Base-by-base conservation (phyloP, 2,113 vertebrate species). In the Aegithalos caudatus region DNA sequence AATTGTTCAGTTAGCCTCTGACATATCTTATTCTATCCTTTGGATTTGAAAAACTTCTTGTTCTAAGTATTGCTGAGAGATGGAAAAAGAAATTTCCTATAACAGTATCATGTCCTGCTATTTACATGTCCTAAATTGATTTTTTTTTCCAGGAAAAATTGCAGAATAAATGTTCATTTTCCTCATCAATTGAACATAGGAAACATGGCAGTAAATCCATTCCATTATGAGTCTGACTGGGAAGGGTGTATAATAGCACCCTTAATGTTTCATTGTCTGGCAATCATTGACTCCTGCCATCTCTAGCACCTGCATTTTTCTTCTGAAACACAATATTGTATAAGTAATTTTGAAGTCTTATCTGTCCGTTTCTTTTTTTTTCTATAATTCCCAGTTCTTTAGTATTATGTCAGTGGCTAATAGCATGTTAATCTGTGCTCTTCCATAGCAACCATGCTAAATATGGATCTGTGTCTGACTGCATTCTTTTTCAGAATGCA, bases 391-490 rank as follows among this genome's bases (percentile, higher is more conserved):
- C 27, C 11, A 18, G 5, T 61, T 89, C 67, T 84, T 70, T 35
- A 72, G 44, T 60, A 76, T 69, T 42, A 53, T 74, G 45, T 57
- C 83, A 62, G 47, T 2, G 2, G 21, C 14, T 81, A 62, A 74
- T 58, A 81, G 9, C 57, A 65, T 35, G 77, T 74, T 89, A 86
- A 71, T 81, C 45, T 94, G 56, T 91, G 65, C 21, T 87, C 74
- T 85, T 82, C 81, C 81, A 91, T 69, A 72, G 84, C 84, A 95
- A 94, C 78, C 57, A n/a, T 38, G 33, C 70, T 96, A 95, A 95
- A 92, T 81, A 89, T 50, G 62, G 70, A 82, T 76, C 73, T 57
- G 28, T 56, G 40, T 48, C 57, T 80, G 61, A 69, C 35, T 81
- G 35, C 6, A 53, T 33, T 45, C 8, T 69, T 95, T 77, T 91